These are phyloP conservation scores for Pachyramphus minor DNA, from an alignment of 2,113 vertebrate species.

Conservation along the genomic window DNA sequence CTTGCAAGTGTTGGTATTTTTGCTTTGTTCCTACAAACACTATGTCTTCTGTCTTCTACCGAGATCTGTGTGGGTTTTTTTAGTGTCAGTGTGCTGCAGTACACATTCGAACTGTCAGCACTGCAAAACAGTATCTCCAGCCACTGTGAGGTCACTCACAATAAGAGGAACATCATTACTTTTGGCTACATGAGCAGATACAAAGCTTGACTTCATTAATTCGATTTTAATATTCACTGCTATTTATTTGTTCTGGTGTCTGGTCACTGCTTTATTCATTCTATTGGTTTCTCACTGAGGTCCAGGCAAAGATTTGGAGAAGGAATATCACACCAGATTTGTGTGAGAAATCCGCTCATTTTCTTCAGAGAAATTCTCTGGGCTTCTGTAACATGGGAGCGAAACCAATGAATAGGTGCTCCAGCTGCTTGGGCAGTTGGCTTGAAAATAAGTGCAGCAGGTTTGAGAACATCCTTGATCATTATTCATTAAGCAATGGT, in stretches of 20 bases:
- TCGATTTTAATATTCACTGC: neutral
- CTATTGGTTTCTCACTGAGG: neutral
- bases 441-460: neutral
- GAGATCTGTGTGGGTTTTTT: neutral
- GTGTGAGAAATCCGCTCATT: neutral
- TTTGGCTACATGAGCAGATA: neutral
- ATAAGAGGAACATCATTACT: neutral
- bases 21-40: neutral
- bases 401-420: neutral
- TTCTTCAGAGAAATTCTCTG: neutral
- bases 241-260: neutral
- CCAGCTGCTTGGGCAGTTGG: neutral
- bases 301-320: neutral
- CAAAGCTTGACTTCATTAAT: neutral
- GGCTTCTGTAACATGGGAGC: neutral
- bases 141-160: neutral
- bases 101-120: neutral
- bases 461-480: neutral
- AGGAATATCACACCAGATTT: neutral
- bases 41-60: neutral
- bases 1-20: conserved; percentile 10
- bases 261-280: neutral
- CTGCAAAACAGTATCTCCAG: neutral
- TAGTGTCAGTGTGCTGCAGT: neutral
- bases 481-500: neutral